A percentile compares a stretch with the other conserved stretches of the same genome.
phyloP scores from a whole-genome alignment of 2,113 vertebrate species.

The Rana temporaria region DNA sequence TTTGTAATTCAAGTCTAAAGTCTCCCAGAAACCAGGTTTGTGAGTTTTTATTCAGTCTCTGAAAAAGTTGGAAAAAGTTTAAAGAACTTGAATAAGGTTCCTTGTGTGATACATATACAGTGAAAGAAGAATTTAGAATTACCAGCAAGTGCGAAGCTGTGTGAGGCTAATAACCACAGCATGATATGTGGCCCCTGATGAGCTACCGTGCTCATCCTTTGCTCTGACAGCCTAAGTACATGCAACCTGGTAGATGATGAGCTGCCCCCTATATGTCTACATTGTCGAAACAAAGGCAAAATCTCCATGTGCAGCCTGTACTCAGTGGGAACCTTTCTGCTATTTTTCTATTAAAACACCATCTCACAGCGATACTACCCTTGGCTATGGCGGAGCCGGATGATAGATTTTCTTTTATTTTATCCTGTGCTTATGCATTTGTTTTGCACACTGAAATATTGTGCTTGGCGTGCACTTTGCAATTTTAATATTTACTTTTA shows the following conservation, averaged over 20 bases:
- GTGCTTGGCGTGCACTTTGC: background rate
- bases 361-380: slow-evolving; percentile 43
- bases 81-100: slow-evolving; percentile 5
- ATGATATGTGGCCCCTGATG: slow-evolving; percentile 6
- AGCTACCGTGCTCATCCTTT: slow-evolving; percentile 8
- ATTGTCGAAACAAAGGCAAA: slow-evolving; percentile 25
- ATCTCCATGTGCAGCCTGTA: slow-evolving; percentile 12
- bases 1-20: too few relatives aligned
- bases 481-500: background rate
- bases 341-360: slow-evolving; percentile 53
- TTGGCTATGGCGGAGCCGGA: slow-evolving; percentile 3
- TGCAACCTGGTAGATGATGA: slow-evolving; percentile 31
- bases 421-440: slow-evolving; percentile 3
- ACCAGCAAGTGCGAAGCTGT: slow-evolving; percentile 1
- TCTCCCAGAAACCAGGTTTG: too few relatives aligned
- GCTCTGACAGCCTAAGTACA: slow-evolving; percentile 4
- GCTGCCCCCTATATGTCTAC: background rate
- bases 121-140: background rate
- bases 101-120: background rate
- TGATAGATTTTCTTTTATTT: slow-evolving; percentile 10
- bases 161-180: slow-evolving; percentile 32
- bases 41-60: too few relatives aligned
- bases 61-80: background rate
- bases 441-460: slow-evolving; percentile 5
- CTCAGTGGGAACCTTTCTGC: slow-evolving; percentile 37